Evolutionary conservation across 2,888 invertebrate genomes (phyloP), one percentile per base, ranked within the genome.

Genomic region (Agrilus mali): DNA sequence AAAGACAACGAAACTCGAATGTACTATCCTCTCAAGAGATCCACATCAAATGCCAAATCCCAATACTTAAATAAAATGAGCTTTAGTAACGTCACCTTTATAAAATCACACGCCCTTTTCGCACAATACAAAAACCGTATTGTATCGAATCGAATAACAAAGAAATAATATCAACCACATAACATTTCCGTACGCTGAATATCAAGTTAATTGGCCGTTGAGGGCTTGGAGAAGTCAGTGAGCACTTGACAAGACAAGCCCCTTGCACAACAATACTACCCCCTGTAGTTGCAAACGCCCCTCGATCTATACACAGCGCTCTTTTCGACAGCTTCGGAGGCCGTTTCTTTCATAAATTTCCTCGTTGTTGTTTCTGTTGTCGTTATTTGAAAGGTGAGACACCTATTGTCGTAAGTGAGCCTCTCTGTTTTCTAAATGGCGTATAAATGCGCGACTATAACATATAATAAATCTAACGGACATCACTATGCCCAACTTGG

Each of bases 191-290:
- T 44, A 50, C 46, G 44, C 45, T 56, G 54, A 56, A 56, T 56
- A 52, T 50, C 49, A 50, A 52, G 52, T 56, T 56, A 56, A 56
- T 56, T 56, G 56, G 53, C 55, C 54, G 55, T 55, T 55, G 50
- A 50, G 47, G 46, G 49, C 41, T 43, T 44, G 43, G 41, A 45
- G 43, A 42, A 37, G 42, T 42, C 39, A 46, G 43, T 43, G 48
- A 43, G 38, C 49, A 50, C 53, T 54, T 50, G 51, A 55, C 55
- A 54, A 44, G 52, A 45, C 52, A 50, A 41, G 43, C 50, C 54
- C 49, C 51, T 53, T 47, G 42, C 49, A 46, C 47, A 48, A 52
- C 50, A 52, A 50, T 47, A 48, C 48, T 49, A 50, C 49, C 44
- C 50, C 53, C 51, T 43, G 48, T 41, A 39, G 51, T 47, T 46